Evolutionary conservation across 2,888 invertebrate genomes (phyloP).

Genomic region (Rhamphomyia laevipes): DNA sequence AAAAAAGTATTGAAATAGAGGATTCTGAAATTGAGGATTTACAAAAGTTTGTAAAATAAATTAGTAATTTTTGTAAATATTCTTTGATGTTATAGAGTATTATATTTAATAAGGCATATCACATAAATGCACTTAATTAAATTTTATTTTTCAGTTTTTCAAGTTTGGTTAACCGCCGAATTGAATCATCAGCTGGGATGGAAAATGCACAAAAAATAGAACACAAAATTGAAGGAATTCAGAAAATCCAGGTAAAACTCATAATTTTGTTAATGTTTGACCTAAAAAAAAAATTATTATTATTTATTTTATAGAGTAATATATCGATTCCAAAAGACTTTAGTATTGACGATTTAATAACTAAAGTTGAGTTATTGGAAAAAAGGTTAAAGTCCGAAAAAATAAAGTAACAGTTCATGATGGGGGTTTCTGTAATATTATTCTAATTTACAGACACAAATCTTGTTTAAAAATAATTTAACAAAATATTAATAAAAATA

Average conservation of each 20-base stretch:
- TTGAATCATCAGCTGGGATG: constrained; percentile 21
- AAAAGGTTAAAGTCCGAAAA: constrained; percentile 15
- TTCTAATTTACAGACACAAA: no score
- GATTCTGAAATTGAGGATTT: constrained; percentile 19
- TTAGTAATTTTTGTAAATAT: not conserved
- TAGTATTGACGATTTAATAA: constrained; percentile 26
- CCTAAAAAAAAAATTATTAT: not conserved
- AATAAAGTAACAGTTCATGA: constrained; percentile 5
- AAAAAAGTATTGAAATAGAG: constrained; percentile 19
- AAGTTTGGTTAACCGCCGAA: constrained; percentile 18
- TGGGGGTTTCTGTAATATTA: no score
- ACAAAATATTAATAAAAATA: no score
- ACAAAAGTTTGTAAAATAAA: constrained; percentile 20
- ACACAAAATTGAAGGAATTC: constrained; percentile 20
- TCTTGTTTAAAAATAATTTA: no score
- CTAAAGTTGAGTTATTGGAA: constrained; percentile 23
- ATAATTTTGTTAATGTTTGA: not conserved
- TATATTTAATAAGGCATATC: no score
- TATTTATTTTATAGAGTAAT: constrained; percentile 14
- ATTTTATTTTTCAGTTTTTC: constrained; percentile 20
- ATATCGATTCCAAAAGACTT: constrained; percentile 22
- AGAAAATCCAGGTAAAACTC: constrained; percentile 20
- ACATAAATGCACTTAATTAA: no score
- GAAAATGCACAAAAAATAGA: constrained; percentile 21
- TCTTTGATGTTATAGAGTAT: no score